phyloP scores from a whole-genome alignment of 2,113 vertebrate genomes.

The Sorex araneus region DNA sequence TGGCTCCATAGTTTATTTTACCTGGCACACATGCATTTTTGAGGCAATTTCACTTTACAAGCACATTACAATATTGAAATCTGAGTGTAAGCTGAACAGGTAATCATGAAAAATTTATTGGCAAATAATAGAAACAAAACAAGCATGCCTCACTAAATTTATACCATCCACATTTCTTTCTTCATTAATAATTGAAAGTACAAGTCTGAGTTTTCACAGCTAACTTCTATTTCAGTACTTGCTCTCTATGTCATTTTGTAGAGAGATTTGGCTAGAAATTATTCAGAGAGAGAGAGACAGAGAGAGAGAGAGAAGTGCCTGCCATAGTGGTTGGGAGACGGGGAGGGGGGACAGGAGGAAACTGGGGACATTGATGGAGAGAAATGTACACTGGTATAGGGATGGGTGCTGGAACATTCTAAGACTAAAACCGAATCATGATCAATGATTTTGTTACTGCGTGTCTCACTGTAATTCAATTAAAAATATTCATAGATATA shows the following conservation, averaged over 20 bases:
- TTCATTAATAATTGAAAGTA: not conserved
- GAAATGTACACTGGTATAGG: too few relatives aligned
- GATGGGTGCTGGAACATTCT: too few relatives aligned
- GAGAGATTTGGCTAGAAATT: too few relatives aligned
- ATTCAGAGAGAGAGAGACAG: too few relatives aligned
- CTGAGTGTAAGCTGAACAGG: not conserved
- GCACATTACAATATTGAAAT: not conserved
- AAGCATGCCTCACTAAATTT: not conserved
- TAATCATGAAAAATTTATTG: not conserved
- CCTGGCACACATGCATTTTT: not conserved
- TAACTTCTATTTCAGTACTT: not conserved
- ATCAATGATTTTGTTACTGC: too few relatives aligned
- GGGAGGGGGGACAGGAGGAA: too few relatives aligned
- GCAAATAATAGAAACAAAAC: not conserved
- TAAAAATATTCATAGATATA: too few relatives aligned
- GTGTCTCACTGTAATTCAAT: too few relatives aligned
- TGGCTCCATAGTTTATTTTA: not conserved
- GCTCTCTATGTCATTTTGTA: conserved; percentile 8
- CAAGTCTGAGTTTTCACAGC: not conserved
- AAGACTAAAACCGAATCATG: too few relatives aligned
- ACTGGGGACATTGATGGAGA: too few relatives aligned
- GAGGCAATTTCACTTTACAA: not conserved
- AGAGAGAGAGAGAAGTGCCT: too few relatives aligned
- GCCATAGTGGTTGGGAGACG: too few relatives aligned
- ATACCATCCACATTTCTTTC: not conserved